Conservation (phyloP, 2,888 invertebrate genomes). For the Protodeltote pygarga region DNA sequence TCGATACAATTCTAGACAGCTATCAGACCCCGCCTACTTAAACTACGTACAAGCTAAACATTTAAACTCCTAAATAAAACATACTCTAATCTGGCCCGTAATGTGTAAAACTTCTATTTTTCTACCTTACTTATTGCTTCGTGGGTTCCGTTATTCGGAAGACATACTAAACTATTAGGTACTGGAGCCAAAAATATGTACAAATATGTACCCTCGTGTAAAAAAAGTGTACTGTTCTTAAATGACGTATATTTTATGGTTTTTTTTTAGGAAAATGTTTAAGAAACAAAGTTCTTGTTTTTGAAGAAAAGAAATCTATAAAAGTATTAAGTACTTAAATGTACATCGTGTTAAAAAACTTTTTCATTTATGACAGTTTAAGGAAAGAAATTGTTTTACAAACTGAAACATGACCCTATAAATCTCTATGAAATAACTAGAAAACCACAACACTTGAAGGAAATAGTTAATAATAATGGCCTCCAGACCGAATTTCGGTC, state of each 20-base stretch:
- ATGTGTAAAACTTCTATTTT: conserved; percentile 56
- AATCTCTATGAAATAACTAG: neutral
- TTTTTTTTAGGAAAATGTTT: too few species aligned
- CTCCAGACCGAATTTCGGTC: too few species aligned
- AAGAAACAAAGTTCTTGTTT: too few species aligned
- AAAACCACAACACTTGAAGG: conserved; percentile 9
- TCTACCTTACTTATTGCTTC: conserved; percentile 79
- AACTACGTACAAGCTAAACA: conserved; percentile 58
- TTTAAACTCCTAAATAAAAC: conserved; percentile 60
- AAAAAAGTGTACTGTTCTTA: conserved; percentile 3
- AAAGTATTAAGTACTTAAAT: conserved; percentile 16
- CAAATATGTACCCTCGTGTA: conserved; percentile 26
- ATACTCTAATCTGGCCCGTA: conserved; percentile 39
- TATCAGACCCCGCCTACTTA: conserved; percentile 31
- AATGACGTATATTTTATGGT: neutral
- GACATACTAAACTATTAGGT: conserved; percentile 62
- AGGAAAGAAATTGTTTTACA: too few species aligned
- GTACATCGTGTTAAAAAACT: neutral
- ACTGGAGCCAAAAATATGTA: conserved; percentile 26
- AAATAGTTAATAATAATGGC: too few species aligned
- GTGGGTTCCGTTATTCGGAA: conserved; percentile 72
- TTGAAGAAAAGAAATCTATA: neutral
- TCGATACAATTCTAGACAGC: conserved; percentile 9
- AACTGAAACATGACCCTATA: too few species aligned
- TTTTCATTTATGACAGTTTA: neutral